Evolutionary conservation across 2,888 invertebrate species (phyloP).

Genomic region (Catocala nupta): DNA sequence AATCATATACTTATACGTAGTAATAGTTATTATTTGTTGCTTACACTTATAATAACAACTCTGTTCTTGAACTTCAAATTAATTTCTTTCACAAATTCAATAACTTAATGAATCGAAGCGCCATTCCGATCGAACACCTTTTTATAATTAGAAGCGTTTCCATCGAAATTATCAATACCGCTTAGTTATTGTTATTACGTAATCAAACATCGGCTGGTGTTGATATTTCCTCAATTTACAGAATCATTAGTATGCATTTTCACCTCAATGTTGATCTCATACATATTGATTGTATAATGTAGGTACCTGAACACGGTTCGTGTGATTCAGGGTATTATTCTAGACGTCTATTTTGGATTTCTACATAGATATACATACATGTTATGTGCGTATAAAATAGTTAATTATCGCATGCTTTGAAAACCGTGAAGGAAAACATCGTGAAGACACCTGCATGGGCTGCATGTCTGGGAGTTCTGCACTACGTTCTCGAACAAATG

Average conservation of each 20-base stretch:
- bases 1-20: no score
- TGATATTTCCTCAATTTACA: slow-evolving; percentile 7
- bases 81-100: no score
- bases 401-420: no score
- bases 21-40: no score
- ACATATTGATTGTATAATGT: slow-evolving; percentile 34
- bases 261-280: slow-evolving; percentile 21
- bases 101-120: background rate
- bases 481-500: no score
- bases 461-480: no score
- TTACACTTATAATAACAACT: no score
- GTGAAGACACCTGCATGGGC: no score
- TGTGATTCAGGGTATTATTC: slow-evolving; percentile 14
- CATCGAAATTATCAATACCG: background rate
- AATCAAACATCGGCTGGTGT: slow-evolving; percentile 7
- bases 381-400: no score
- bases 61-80: no score
- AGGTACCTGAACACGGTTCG: background rate
- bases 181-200: slow-evolving; percentile 3
- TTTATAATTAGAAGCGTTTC: slow-evolving; percentile 4
- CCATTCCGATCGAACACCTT: background rate
- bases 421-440: no score
- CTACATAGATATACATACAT: slow-evolving; percentile 23
- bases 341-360: slow-evolving; percentile 36
- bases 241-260: slow-evolving; percentile 23